These are phyloP conservation scores for Aspidapion aeneum DNA, from an alignment of 2,888 invertebrate genomes.

Conservation along the genomic window DNA sequence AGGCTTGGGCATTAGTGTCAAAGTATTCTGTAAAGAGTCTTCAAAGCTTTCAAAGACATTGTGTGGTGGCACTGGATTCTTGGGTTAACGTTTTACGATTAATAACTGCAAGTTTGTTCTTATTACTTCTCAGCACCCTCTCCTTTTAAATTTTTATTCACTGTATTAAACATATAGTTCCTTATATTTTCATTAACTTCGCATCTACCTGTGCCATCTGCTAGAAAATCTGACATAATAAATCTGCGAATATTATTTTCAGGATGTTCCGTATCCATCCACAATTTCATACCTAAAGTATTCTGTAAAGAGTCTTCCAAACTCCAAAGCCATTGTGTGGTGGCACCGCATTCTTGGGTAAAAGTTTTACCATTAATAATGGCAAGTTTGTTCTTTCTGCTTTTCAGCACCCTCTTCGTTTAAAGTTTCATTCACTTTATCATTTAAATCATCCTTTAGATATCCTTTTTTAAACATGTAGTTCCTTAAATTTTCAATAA, in stretches of 20 bases:
- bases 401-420: slow-evolving; percentile 40
- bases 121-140: slow-evolving; percentile 39
- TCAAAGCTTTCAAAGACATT: slow-evolving; percentile 74
- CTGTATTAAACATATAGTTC: slow-evolving; percentile 58
- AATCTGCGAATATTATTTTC: too few species aligned
- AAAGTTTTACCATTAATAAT: too few species aligned
- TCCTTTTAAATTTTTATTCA: slow-evolving; percentile 39
- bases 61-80: slow-evolving; percentile 57
- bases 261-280: too few species aligned
- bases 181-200: slow-evolving; percentile 67
- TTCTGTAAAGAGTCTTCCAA: slow-evolving; percentile 76
- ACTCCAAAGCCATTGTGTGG: slow-evolving; percentile 75
- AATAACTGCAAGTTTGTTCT: too few species aligned
- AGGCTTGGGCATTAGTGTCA: slow-evolving; percentile 65
- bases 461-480: slow-evolving; percentile 65
- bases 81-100: too few species aligned
- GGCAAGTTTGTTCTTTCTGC: slow-evolving; percentile 27
- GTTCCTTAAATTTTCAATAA: slow-evolving; percentile 64
- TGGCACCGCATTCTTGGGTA: slow-evolving; percentile 46
- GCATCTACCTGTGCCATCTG: too few species aligned
- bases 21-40: slow-evolving; percentile 72
- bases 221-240: too few species aligned
- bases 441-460: slow-evolving; percentile 56
- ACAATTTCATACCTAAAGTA: too few species aligned
- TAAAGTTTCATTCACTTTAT: slow-evolving; percentile 39